Percentiles rank a stretch among this genome's conserved stretches.
Evolutionary conservation across 2,888 invertebrate genomes (phyloP).

Genomic region (Lasioglossum zephyrum): DNA sequence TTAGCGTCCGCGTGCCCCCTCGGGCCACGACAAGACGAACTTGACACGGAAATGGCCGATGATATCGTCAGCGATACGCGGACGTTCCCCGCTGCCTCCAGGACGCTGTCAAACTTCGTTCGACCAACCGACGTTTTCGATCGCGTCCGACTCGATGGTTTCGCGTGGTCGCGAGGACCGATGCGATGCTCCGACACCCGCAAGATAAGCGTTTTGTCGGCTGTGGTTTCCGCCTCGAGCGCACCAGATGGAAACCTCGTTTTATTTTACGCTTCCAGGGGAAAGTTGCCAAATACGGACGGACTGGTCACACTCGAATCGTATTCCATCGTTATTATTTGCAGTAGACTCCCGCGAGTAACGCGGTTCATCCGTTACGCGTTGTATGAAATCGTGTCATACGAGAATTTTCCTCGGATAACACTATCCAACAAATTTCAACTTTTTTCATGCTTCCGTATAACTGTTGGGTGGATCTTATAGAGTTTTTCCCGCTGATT

Average conservation of each 20-base stretch:
- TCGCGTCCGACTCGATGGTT: neutral
- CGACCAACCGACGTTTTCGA: constrained; percentile 1
- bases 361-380: no score
- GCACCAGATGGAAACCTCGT: neutral
- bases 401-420: no score
- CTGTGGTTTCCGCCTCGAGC: neutral
- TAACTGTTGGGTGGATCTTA: no score
- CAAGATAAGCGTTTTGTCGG: neutral
- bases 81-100: neutral
- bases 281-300: neutral
- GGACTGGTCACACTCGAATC: neutral
- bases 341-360: no score
- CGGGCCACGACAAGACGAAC: neutral
- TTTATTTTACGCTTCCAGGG: neutral
- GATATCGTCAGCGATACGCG: constrained; percentile 15
- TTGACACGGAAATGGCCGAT: constrained; percentile 21
- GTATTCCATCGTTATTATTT: neutral
- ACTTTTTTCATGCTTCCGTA: no score
- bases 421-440: no score
- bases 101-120: constrained; percentile 10
- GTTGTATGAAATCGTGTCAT: no score
- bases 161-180: neutral
- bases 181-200: neutral
- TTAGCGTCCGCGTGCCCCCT: constrained; percentile 2
- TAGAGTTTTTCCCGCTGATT: no score